Base-by-base conservation (phyloP, 2,797 vertebrate species). In the Gobionotothen gibberifrons region DNA sequence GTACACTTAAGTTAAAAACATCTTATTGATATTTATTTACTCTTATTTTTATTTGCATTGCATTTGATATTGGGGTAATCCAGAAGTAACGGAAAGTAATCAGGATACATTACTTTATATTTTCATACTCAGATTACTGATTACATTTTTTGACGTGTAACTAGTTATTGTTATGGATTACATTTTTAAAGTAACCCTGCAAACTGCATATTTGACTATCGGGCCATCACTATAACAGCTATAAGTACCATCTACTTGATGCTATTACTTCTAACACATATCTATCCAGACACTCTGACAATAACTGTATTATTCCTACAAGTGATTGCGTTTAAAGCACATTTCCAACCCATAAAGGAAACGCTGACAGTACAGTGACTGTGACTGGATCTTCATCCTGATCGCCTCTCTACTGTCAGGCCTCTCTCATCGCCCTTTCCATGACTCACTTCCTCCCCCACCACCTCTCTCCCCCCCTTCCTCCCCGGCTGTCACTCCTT, bases 401-500 rank as follows among this genome's bases (percentile, higher is more conserved):
- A 83, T 81, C 65, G 67, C 62, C 62, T 70, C 65, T 46, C 54
- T 43, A 76, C 69, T 51, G 62, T 43, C 14, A 39, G 69, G 80
- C 69, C 43, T 84, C 78, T 76, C 71, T 78, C 69, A 70, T 79
- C 48, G 16, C 54, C 78, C 65, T 74, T 60, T 36, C 76, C 69
- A 74, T 81, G 86, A 87, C 75, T 83, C 83, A 81, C 67, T 78
- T 57, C 72, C 67, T 74, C 40, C 80, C 72, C 72, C 67, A 47
- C 78, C 77, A 61, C 70, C 77, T 51, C 74, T 56, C 75, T 65
- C 72, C 74, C 54, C 58, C 54, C 58, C 54, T 40, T 56, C 84
- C 29, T 65, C 48, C 62, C 64, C 7, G 36, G 71, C 81, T 90
- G 85, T 90, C 89, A 81, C 69, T 84, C 70, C 78, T 83, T 78